These are phyloP conservation scores for Melanerpes aurifrons DNA, from an alignment of 2,113 vertebrate species.

Conservation along the genomic window DNA sequence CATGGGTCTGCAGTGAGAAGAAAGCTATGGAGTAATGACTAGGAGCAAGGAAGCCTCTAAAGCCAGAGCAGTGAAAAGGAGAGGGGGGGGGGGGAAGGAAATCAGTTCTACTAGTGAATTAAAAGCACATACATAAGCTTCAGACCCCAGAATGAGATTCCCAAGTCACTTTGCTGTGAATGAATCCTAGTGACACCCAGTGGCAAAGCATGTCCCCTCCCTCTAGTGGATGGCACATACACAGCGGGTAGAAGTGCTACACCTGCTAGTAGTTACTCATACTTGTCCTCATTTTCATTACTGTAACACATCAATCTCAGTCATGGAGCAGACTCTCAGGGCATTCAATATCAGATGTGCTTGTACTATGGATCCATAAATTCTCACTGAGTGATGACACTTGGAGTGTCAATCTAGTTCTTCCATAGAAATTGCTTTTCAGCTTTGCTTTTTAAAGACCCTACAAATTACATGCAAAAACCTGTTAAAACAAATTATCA, in stretches of 20 bases:
- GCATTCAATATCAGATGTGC: background rate
- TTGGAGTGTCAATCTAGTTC: background rate
- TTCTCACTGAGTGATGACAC: background rate
- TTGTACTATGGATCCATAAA: constrained; percentile 5
- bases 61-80: background rate
- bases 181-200: background rate
- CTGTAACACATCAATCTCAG: background rate
- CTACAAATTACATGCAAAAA: constrained; percentile 2
- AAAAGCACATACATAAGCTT: background rate
- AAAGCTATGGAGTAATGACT: background rate
- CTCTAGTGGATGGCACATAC: background rate
- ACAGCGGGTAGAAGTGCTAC: background rate
- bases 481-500: constrained; percentile 44
- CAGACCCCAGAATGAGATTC: background rate
- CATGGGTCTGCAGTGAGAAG: fast-evolving
- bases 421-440: background rate
- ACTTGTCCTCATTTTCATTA: background rate
- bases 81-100: background rate
- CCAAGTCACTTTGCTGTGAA: background rate
- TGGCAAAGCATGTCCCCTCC: background rate
- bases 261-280: background rate
- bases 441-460: constrained; percentile 42
- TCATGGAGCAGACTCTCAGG: background rate
- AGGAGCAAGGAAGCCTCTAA: background rate
- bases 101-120: background rate